Conservation (phyloP, 30 jellyfish, hydroid and myxozoan species). For the Hydra vulgaris region DNA sequence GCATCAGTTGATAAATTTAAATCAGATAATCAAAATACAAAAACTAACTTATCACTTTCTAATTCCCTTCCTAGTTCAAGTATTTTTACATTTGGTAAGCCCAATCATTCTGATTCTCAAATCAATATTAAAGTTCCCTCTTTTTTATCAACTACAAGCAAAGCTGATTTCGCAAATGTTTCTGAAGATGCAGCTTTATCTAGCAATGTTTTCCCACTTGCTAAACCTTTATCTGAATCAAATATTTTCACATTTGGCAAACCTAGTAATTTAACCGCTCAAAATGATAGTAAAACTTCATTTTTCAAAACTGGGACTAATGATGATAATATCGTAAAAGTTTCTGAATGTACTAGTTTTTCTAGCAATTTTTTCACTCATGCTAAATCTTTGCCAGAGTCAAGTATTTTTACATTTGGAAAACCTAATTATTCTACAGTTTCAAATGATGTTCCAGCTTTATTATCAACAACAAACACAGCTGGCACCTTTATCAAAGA, state of each 20-base stretch:
- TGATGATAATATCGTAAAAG: not conserved
- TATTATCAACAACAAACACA: no score
- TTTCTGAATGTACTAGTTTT: not conserved
- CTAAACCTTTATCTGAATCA: not conserved
- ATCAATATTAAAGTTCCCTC: not conserved
- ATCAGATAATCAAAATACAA: not conserved
- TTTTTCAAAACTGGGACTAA: not conserved
- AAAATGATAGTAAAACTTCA: not conserved
- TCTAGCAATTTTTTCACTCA: not conserved
- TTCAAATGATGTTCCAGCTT: no score
- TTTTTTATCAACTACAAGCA: no score
- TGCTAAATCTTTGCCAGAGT: no score
- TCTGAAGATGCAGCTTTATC: no score
- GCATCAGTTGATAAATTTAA: not conserved
- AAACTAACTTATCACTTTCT: not conserved
- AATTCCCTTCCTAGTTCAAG: not conserved
- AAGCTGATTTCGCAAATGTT: no score
- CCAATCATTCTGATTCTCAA: not conserved
- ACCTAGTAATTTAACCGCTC: not conserved
- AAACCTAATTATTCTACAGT: no score
- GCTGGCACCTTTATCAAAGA: no score
- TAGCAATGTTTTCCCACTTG: no score
- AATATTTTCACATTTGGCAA: not conserved
- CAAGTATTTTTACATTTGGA: no score
- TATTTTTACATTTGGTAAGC: not conserved